phyloP scores from a whole-genome alignment of 2,888 invertebrate species.

The Drosophila dives region DNA sequence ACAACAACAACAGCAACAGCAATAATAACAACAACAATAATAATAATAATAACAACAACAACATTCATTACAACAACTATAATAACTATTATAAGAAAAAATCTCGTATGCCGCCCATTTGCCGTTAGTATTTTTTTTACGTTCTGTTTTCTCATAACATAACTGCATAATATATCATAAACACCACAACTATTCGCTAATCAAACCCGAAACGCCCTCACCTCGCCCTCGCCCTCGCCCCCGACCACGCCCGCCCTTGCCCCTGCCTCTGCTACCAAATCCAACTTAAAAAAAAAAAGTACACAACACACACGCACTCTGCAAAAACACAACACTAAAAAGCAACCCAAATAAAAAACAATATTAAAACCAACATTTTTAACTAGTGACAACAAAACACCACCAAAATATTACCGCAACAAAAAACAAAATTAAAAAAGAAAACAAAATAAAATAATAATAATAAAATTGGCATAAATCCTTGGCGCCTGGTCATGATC shows the following conservation, averaged over 20 bases:
- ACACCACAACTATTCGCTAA: constrained; percentile 11
- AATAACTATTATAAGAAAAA: constrained; percentile 85
- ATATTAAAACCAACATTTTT: neutral
- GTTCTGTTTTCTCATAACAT: constrained; percentile 45
- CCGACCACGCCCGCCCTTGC: neutral
- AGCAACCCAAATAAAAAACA: constrained; percentile 9
- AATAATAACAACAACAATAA: constrained; percentile 51
- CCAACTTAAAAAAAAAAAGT: neutral
- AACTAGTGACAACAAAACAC: constrained; percentile 24
- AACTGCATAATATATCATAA: constrained; percentile 41
- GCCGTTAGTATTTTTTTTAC: constrained; percentile 84
- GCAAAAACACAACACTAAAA: constrained; percentile 1
- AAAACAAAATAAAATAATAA: constrained; percentile 9
- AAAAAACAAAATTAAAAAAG: constrained; percentile 1
- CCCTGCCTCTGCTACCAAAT: neutral
- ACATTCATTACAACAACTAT: constrained; percentile 84
- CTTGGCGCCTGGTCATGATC: constrained; percentile 6
- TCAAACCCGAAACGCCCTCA: constrained; percentile 2
- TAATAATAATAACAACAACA: constrained; percentile 77
- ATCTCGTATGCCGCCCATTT: constrained; percentile 85
- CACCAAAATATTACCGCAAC: constrained; percentile 1
- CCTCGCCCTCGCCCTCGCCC: neutral
- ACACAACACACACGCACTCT: constrained; percentile 7
- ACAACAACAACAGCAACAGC: constrained; percentile 73
- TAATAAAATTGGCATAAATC: constrained; percentile 16